Conservation (phyloP, 1,140 invertebrate genomes). For the Ceratoteleas bidentatus region DNA sequence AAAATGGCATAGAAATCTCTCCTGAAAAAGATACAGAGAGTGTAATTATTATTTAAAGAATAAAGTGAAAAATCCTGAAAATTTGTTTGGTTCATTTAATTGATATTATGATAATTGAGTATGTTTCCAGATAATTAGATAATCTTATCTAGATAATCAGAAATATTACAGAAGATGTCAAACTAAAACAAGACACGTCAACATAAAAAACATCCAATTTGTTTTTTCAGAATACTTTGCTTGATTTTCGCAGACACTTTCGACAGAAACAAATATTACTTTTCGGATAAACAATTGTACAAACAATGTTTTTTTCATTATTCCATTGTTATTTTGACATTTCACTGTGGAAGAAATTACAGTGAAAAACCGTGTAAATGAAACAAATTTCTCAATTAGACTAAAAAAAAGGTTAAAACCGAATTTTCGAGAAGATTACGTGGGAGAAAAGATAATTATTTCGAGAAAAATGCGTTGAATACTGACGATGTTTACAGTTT, state of each 20-base stretch:
- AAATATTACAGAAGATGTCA: no score
- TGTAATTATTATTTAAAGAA: no score
- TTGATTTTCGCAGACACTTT: no score
- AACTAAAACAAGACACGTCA: not conserved
- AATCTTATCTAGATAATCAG: no score
- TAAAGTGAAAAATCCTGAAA: no score
- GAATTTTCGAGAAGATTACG: not conserved
- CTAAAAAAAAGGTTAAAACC: not conserved
- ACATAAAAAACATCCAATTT: not conserved
- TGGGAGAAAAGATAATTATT: not conserved
- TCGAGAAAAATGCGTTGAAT: slow-evolving; percentile 2
- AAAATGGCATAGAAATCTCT: slow-evolving; percentile 98
- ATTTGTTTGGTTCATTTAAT: no score
- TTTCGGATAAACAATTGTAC: not conserved
- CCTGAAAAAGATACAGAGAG: slow-evolving; percentile 77
- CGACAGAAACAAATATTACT: not conserved
- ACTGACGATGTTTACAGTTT: slow-evolving; percentile 32
- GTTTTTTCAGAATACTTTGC: no score
- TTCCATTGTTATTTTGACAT: slow-evolving; percentile 9
- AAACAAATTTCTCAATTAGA: not conserved
- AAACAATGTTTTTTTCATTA: not conserved
- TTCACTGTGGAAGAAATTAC: not conserved
- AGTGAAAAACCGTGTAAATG: not conserved
- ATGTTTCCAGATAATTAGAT: not conserved
- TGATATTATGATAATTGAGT: not conserved